Evolutionary conservation across 1,140 invertebrate species (phyloP), one percentile per base, ranked within the genome.

Genomic region (Drosophila persimilis): DNA sequence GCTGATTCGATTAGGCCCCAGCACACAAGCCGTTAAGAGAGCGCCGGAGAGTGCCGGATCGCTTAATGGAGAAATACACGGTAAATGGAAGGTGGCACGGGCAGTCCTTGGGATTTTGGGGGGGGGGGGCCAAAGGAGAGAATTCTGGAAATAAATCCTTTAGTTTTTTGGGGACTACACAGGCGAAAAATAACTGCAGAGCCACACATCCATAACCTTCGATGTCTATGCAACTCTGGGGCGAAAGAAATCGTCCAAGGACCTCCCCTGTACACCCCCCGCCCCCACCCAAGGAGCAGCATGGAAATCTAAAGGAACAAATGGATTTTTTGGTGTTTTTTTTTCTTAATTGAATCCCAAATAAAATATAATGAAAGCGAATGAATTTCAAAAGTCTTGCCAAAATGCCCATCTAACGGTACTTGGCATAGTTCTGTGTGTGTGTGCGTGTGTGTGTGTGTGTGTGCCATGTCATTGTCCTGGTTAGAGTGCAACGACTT

Each of bases 221-320:
- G 52, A 26, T 61, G 80, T 85, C 54, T 85, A 77, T 85, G 85
- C 77, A 85, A 85, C 80, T 80, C 80, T 59, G 51, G 43, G 35
- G 0, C 6, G 52, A 73, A 84, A 0, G 24, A 3, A 84, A 76
- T 84, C 76, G 80, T 61, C 69, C 80, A 80, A 85, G 80, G 80
- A 80, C 80, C 72, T 66, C 62, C 67, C 47, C 72, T 53, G 46
- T 53, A 67, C 48, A 8, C 29, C 29, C 29, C 29, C 50, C 4
- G 17, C 0, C 29, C 26, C 22, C 45, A 22, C n/a, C n/a, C n/a
- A n/a, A n/a, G n/a, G n/a, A n/a, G 56, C 11, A 44, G 53, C 62
- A 43, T 54, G 24, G 46, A 31, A 65, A 69, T 47, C 46, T 11
- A 2, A 65, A 29, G 13, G 24, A 31, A 2, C 22, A 6, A 63